These are phyloP conservation scores for Pongo pygmaeus DNA, from an alignment of 2,113 vertebrate species.

Conservation along the genomic window DNA sequence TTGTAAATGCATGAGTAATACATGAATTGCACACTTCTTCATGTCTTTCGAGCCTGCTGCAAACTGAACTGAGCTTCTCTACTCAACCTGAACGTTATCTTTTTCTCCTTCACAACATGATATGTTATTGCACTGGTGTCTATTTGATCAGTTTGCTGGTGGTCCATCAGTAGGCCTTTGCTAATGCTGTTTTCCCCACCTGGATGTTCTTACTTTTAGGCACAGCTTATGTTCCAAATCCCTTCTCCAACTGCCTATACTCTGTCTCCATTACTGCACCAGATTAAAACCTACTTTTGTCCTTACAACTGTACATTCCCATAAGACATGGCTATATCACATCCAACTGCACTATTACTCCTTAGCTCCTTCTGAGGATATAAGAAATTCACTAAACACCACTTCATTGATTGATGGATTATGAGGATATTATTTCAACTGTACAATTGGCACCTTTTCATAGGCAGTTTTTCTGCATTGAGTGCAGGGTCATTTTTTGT, in stretches of 20 bases:
- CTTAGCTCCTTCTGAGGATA: conserved; percentile 28
- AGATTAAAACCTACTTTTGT: neutral
- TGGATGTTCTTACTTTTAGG: neutral
- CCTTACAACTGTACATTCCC: neutral
- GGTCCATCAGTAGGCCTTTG: neutral
- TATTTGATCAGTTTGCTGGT: neutral
- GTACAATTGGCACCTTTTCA: neutral
- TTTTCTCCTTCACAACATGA: neutral
- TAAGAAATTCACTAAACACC: conserved; percentile 14
- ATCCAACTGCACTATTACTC: neutral
- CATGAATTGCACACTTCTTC: neutral
- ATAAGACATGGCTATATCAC: neutral
- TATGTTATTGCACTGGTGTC: neutral
- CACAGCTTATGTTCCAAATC: neutral
- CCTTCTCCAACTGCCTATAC: neutral
- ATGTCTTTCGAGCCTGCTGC: neutral
- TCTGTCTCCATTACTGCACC: neutral
- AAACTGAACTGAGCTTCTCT: neutral
- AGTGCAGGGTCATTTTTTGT: neutral
- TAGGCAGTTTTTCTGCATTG: neutral
- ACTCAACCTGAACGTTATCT: neutral
- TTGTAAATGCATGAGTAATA: neutral
- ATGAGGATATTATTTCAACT: neutral
- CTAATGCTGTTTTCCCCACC: neutral
- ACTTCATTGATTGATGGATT: neutral